phyloP scores from a whole-genome alignment of 92 coral and sea anemone species.

The Galaxea fascicularis region DNA sequence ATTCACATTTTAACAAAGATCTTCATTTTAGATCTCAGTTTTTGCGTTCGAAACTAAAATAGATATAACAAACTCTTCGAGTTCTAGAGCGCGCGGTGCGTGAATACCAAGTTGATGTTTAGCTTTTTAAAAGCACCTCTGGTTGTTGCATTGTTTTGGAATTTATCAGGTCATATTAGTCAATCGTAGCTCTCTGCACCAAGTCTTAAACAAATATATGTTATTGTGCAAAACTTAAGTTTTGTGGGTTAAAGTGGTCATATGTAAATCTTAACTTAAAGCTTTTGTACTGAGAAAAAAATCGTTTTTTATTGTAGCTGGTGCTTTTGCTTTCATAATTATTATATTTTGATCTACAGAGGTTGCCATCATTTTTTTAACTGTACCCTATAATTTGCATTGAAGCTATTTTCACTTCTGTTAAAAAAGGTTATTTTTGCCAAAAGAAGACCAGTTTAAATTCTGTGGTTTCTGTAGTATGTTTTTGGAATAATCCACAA shows the following conservation, averaged over 20 bases:
- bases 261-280: too few relatives aligned
- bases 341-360: background rate
- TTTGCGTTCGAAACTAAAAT: background rate
- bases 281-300: too few relatives aligned
- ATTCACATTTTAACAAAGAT: background rate
- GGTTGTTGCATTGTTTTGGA: constrained; percentile 50
- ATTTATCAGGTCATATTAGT: constrained; percentile 55
- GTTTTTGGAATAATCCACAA: too few relatives aligned
- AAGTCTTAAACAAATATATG: background rate
- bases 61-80: background rate
- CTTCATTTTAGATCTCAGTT: background rate
- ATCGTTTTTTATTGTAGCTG: too few relatives aligned
- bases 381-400: background rate
- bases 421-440: too few relatives aligned
- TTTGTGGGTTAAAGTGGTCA: too few relatives aligned
- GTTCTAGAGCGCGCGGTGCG: background rate
- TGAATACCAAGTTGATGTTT: background rate
- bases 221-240: too few relatives aligned
- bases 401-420: background rate
- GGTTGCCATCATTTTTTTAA: background rate
- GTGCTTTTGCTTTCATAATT: too few relatives aligned
- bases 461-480: too few relatives aligned
- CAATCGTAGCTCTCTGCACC: background rate
- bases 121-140: background rate
- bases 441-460: too few relatives aligned